phyloP scores from a whole-genome alignment of 1,140 invertebrate species.

The Cydia splendana region DNA sequence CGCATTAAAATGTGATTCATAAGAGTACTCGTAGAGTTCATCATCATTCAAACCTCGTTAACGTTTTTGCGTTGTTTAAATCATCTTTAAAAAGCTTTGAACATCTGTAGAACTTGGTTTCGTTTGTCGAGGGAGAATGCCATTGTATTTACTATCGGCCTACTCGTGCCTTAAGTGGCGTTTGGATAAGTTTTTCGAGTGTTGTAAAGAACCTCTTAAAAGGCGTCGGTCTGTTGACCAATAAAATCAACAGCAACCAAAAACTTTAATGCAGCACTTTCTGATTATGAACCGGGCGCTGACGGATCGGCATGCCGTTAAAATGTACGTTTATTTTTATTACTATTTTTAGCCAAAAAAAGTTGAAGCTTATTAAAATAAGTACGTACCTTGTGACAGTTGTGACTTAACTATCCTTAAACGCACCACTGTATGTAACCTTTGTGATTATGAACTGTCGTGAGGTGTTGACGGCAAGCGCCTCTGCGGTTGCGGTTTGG shows the following conservation, averaged over 20 bases:
- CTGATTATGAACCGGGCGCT: background rate
- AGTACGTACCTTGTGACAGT: background rate
- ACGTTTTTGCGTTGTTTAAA: background rate
- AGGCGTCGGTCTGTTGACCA: slow-evolving; percentile 11
- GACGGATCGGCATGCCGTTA: background rate
- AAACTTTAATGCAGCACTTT: background rate
- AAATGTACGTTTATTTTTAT: background rate
- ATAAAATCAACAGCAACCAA: background rate
- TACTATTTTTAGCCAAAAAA: background rate
- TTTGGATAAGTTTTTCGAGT: slow-evolving; percentile 28
- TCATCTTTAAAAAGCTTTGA: background rate
- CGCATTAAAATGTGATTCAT: background rate
- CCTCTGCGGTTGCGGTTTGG: slow-evolving; percentile 31
- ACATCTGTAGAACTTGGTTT: slow-evolving; percentile 25
- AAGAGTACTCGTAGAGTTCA: background rate
- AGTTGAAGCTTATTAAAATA: background rate
- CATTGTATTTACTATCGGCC: slow-evolving; percentile 16
- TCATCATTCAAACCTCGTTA: slow-evolving; percentile 4
- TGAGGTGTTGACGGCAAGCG: slow-evolving; percentile 23
- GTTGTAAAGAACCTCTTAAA: slow-evolving; percentile 28
- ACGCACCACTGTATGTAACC: background rate
- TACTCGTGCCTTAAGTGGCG: slow-evolving; percentile 6
- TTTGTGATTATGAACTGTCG: slow-evolving; percentile 18
- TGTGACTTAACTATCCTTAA: background rate
- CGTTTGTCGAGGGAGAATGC: background rate